Evolutionary conservation across 2,888 invertebrate species (phyloP), one percentile per base, ranked within the genome.

Genomic region (Drosophila putrida): DNA sequence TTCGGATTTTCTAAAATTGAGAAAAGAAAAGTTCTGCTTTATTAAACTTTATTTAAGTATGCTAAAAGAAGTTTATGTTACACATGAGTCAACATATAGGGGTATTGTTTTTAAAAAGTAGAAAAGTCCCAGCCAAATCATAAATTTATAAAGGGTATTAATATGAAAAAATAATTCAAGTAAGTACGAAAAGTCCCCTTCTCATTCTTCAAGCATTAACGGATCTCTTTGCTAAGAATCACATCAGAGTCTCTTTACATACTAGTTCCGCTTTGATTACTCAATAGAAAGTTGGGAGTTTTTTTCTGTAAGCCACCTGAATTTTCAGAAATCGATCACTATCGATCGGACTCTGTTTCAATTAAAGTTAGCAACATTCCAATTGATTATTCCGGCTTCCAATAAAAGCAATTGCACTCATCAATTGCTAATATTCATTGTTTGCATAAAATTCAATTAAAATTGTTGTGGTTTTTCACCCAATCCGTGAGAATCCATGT

Each of bases 401-500:
- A 38, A 51, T 62, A 64, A 71, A 38, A 10, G 13, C 53, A 43
- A 33, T 60, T 46, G 55, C 36, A 71, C 62, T 76, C 77, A 80
- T 80, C 77, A 38, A 76, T 72, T 36, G 82, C 25, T 53, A n/a
- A 35, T 54, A 55, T 62, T 59, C 55, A 71, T 67, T 78, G 68
- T 65, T 78, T 75, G 75, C 75, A 81, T 75, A 50, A 71, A 65
- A 70, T 72, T 69, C 59, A 51, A 88, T 88, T 86, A 77, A 79
- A 88, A 71, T 77, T 57, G 54, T 62, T 89, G 87, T 75, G 87
- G 89, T 88, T 84, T 82, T 82, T 72, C 58, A 71, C 74, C 53
- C 63, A 67, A 71, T 74, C 85, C 83, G 75, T 88, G 88, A 63
- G 78, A 73, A 63, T 46, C 46, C 27, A 46, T 75, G 69, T 68